Evolutionary conservation across 2,113 vertebrate species (phyloP), one percentile per base, ranked within the genome.

Genomic region (Chamaetylas fuelleborni): DNA sequence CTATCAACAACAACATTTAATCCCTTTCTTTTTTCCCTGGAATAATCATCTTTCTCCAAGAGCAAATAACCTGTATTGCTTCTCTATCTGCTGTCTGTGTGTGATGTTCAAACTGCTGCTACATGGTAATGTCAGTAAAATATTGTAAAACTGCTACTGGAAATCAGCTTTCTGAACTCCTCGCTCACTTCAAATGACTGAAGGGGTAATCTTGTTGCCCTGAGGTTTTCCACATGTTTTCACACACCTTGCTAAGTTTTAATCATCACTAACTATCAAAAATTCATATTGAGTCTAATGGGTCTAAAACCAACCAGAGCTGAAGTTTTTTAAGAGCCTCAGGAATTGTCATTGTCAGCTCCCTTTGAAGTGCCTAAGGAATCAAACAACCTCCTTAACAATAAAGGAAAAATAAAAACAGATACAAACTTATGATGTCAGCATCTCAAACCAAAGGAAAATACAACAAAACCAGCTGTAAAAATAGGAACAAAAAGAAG

Each of bases 381-480:
- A 78, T 67, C n/a, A 53, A 58, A 58, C 47, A 33, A 54, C 2
- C 26, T 40, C 50, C 69, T 88, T 31, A 66, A 61, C 36, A 86
- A 95, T 23, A 76, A 57, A 69, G 88, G 31, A 81, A 90, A 81
- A 93, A 93, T 51, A 53, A 76, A 91, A 90, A 60, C 45, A 83
- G 48, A 57, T 38, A 34, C 60, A 92, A 89, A 67, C n/a, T 36
- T 40, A 33, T 8, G 8, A 92, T 42, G 47, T 51, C 80, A 89
- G 42, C 0, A 0, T 54, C 77, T 82, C 57, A 95, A 97, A 97
- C 92, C 62, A 92, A 88, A 95, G 34, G 67, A 92, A 96, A 97
- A 96, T 29, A 78, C 66, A 92, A 95, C 92, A 98, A 94, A 97
- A 92, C 19, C 81, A 96, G 95, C 92, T 95, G 74, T 79, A 81